Conservation (phyloP, 2,797 vertebrate species). For the Dendrocincla tyrannina region DNA sequence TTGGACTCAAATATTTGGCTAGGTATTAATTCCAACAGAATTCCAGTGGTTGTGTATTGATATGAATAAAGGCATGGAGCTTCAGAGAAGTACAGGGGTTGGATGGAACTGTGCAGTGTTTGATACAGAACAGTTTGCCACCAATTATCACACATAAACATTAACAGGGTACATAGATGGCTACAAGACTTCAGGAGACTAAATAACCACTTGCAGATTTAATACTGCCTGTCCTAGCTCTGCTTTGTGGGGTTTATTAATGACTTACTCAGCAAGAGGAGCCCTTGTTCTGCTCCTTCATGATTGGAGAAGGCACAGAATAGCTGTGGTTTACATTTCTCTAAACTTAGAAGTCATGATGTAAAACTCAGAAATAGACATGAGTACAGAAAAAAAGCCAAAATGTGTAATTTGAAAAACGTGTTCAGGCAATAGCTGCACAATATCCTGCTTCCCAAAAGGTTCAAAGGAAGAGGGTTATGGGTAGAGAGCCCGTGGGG, state of each 20-base stretch:
- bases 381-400: background rate
- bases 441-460: background rate
- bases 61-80: accelerated
- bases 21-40: background rate
- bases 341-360: conserved; percentile 47
- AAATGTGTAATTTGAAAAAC: background rate
- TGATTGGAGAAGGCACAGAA: background rate
- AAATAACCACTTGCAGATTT: conserved; percentile 21
- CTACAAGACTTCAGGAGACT: background rate
- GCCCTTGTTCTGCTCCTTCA: background rate
- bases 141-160: conserved; percentile 10
- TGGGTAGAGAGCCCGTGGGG: background rate
- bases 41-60: accelerated
- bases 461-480: background rate
- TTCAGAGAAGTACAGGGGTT: background rate
- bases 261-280: background rate
- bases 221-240: background rate
- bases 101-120: accelerated
- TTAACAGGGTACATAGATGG: background rate
- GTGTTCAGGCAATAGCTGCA: background rate
- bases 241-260: conserved; percentile 6
- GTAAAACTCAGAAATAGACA: conserved; percentile 35
- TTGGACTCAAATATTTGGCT: background rate
- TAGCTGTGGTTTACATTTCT: conserved; percentile 14
- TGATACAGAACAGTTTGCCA: conserved; percentile 7